These are phyloP conservation scores for Anomalospiza imberbis DNA, from an alignment of 2,797 vertebrate genomes.

Conservation along the genomic window DNA sequence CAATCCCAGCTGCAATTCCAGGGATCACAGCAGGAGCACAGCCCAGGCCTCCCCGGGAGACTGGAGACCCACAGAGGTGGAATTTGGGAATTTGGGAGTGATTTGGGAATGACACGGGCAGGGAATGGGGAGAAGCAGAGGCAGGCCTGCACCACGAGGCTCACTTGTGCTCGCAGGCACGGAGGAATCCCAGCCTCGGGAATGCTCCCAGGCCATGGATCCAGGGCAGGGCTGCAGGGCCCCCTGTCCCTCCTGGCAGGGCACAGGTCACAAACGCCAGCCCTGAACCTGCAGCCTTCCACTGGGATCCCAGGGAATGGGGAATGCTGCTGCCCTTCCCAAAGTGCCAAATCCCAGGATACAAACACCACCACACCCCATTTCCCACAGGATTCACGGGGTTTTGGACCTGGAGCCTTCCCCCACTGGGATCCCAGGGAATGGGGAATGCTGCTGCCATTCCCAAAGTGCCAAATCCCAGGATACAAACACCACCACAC, in stretches of 20 bases:
- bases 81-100: not conserved
- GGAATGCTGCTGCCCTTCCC: too few relatives aligned
- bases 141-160: fast-evolving
- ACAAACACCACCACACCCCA: too few relatives aligned
- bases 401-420: too few relatives aligned
- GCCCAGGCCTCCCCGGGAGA: not conserved
- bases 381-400: too few relatives aligned
- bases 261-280: not conserved
- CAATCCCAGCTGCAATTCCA: not conserved
- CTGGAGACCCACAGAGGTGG: too few relatives aligned
- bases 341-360: too few relatives aligned
- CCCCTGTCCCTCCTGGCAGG: not conserved
- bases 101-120: not conserved
- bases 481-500: too few relatives aligned
- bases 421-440: too few relatives aligned
- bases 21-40: not conserved
- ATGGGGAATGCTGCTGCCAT: too few relatives aligned
- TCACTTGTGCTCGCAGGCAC: not conserved
- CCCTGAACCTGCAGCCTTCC: too few relatives aligned
- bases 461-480: too few relatives aligned
- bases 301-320: too few relatives aligned
- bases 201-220: not conserved
- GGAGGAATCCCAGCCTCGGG: not conserved
- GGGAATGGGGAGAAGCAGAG: not conserved
- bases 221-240: not conserved